Base-by-base conservation (phyloP, 2,888 invertebrate genomes). In the Ceramica pisi region DNA sequence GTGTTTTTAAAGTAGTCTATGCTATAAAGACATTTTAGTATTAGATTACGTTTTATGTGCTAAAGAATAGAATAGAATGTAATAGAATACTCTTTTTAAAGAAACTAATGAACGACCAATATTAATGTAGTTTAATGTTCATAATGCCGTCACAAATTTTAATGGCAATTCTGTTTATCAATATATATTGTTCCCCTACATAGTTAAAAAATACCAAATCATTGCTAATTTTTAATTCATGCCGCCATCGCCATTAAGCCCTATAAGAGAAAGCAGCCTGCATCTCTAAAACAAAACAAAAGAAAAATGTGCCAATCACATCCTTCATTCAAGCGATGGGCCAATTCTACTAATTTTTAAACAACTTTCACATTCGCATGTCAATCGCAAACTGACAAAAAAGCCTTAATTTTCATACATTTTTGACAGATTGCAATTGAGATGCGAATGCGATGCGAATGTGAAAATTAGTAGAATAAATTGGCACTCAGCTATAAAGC, bases 271-370 rank as follows among this genome's bases (percentile, higher is more conserved):
- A 19, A 46, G 48, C 23, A 8, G 6, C n/a, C n/a, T n/a, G n/a
- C 5, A 14, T 16, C 38, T 26, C 9, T 3, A 1, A 14, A 35
- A 46, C 1, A 21, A 51, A 51, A 44, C 16, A 53, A 50, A 50
- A 59, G 31, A 31, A 75, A 67, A 55, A 41, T 50, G 23, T 35
- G 14, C 3, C 48, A 46, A 56, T 31, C 51, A 23, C 21, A 6
- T 44, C 4, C 35, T 44, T 56, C 26, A 76, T 38, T 26, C 31
- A 44, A 59, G 51, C 61, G n/a, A n/a, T n/a, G n/a, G n/a, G n/a
- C n/a, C n/a, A n/a, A n/a, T n/a, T n/a, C n/a, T n/a, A n/a, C n/a
- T n/a, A n/a, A n/a, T n/a, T n/a, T n/a, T n/a, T n/a, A n/a, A n/a
- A n/a, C n/a, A n/a, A n/a, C n/a, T n/a, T n/a, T n/a, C n/a, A n/a